phyloP scores from a whole-genome alignment of 2,888 invertebrate genomes.

The Chouioia cunea region DNA sequence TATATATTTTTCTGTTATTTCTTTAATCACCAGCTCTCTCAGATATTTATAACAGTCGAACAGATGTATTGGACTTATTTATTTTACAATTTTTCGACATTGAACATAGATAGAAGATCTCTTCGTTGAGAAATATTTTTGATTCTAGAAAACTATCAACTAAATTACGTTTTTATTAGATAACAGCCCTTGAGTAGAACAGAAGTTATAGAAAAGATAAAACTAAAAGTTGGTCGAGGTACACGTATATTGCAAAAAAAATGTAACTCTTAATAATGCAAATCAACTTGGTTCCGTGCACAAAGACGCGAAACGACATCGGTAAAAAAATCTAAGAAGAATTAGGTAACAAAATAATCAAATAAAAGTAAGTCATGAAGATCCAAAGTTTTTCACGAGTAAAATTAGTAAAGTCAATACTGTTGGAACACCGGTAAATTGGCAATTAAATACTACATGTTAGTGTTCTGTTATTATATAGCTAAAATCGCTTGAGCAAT shows the following conservation, averaged over 20 bases:
- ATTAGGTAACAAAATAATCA: conserved; percentile 39
- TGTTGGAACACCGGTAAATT: conserved; percentile 47
- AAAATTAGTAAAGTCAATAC: conserved; percentile 42
- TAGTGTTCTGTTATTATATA: conserved; percentile 28
- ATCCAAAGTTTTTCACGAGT: conserved; percentile 25
- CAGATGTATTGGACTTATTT: conserved; percentile 36
- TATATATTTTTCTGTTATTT: conserved; percentile 17
- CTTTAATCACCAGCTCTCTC: conserved; percentile 19
- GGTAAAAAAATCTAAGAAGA: conserved; percentile 9
- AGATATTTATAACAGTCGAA: conserved; percentile 33
- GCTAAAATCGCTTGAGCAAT: conserved; percentile 35
- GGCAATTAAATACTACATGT: conserved; percentile 44
- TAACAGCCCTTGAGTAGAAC: conserved; percentile 28
- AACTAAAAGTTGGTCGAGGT: background rate
- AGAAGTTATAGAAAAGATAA: conserved; percentile 2
- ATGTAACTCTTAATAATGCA: conserved; percentile 1
- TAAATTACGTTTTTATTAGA: conserved; percentile 12
- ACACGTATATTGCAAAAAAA: background rate
- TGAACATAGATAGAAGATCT: conserved; percentile 31
- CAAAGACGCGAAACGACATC: conserved; percentile 5
- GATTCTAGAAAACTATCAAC: conserved; percentile 13
- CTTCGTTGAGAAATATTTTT: conserved; percentile 15
- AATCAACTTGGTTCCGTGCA: background rate
- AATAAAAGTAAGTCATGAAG: conserved; percentile 26
- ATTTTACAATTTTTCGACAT: conserved; percentile 41